Base-by-base conservation (phyloP, 2,113 vertebrate genomes). In the Apeltes quadracus region DNA sequence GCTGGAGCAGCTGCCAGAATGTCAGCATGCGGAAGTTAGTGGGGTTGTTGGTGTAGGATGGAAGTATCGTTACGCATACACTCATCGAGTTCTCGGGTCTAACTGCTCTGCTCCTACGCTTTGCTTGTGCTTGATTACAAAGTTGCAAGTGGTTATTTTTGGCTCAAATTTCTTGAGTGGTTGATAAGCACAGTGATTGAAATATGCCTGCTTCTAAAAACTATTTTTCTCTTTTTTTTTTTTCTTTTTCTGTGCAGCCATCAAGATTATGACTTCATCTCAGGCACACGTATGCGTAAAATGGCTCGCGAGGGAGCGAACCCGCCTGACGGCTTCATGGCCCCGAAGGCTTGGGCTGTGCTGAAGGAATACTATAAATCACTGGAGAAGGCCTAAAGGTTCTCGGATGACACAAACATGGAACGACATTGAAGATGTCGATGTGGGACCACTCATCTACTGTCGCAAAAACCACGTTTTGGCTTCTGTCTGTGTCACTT, bases 191-290 rank as follows among this genome's bases (percentile, higher is more conserved):
- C 27, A 61, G 36, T 70, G 48, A 81, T 83, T 81, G 57, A 66
- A 68, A 72, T 22, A n/a, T 46, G 22, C 44, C 48, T 55, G 41
- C 39, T 41, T 36, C 32, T 70, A 12, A 75, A 55, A 56, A 32
- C 54, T 32, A 0, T 12, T 2, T 50, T 22, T 6, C 15, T 27
- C 23, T 46, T 9, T 22, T 69, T 44, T 29, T 9, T 58, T 43
- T 39, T 18, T 64, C 36, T 12, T 8, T 61, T 51, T 41, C 11
- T 69, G 53, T 43, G 63, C 65, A 99, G 97, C 88, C 95, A 96
- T 12, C 95, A 97, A 93, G 97, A 99, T 88, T 99, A 95, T 67
- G 97, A 99, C 20, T 99, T 99, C 88, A 99, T 99, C 92, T 99
- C 98, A 3, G 98, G 98, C 85, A 99, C 98, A 22, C 95, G 97